Evolutionary conservation across 2,113 vertebrate species (phyloP).

Genomic region (Brachyistius frenatus): DNA sequence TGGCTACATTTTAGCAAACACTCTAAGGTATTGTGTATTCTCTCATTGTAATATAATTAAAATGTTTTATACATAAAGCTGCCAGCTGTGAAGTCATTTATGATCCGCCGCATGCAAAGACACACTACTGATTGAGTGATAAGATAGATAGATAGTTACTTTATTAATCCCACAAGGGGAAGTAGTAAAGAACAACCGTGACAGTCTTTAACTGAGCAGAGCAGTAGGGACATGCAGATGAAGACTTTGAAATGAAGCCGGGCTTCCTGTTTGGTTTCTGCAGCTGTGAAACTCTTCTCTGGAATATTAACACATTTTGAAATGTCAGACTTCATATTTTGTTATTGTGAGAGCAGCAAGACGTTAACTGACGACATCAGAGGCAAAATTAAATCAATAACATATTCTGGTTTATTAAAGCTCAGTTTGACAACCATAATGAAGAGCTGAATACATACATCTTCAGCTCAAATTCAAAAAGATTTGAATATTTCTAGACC

Average conservation of each 20-base stretch:
- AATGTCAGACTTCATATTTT: conserved; percentile 43
- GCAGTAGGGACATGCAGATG: conserved; percentile 47
- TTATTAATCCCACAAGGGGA: background rate
- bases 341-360: background rate
- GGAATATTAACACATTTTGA: conserved; percentile 24
- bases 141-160: too few species aligned
- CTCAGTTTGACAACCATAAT: conserved; percentile 8
- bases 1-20: conserved; percentile 81
- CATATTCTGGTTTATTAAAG: conserved; percentile 41
- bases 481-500: too few species aligned
- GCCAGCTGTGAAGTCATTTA: background rate
- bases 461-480: too few species aligned
- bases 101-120: background rate
- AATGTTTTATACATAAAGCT: conserved; percentile 89
- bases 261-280: conserved; percentile 71
- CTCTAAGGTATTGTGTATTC: conserved; percentile 85
- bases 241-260: conserved; percentile 23
- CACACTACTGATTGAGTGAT: too few species aligned
- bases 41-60: conserved; percentile 93
- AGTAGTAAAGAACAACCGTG: background rate
- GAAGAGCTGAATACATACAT: background rate
- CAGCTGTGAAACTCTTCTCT: conserved; percentile 52
- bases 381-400: conserved; percentile 5
- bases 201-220: conserved; percentile 5
- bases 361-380: background rate